Percentiles rank a stretch among this genome's conserved stretches.
These are phyloP conservation scores for Lerista edwardsae DNA, from an alignment of 2,797 vertebrate species.

Conservation along the genomic window DNA sequence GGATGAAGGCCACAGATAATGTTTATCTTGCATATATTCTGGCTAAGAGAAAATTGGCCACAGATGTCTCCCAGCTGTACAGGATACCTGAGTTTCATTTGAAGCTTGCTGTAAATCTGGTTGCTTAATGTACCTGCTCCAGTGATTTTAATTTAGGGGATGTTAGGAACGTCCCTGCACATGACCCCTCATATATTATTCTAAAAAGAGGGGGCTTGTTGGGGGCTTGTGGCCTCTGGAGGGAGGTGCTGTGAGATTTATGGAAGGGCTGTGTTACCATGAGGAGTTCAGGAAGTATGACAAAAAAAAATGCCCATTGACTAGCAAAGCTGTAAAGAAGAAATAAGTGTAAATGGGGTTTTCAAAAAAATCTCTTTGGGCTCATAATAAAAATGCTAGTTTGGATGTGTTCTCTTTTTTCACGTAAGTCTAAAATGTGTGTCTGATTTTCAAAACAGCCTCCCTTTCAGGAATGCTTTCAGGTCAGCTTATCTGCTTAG, in stretches of 20 bases:
- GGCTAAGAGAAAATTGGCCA: constrained; percentile 59
- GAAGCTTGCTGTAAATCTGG: constrained; percentile 62
- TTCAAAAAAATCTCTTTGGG: constrained; percentile 6
- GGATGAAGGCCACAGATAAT: constrained; percentile 11
- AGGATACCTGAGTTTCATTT: constrained; percentile 60
- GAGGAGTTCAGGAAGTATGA: constrained; percentile 32
- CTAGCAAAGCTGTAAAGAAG: constrained; percentile 58
- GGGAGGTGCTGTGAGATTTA: constrained; percentile 54
- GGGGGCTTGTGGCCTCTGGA: constrained; percentile 31
- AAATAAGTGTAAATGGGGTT: constrained; percentile 41
- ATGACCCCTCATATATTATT: constrained; percentile 61
- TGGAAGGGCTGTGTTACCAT: constrained; percentile 50
- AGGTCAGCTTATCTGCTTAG: neutral
- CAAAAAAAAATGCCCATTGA: constrained; percentile 62
- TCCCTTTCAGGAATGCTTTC: neutral
- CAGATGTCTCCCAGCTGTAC: constrained; percentile 63
- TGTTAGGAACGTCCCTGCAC: constrained; percentile 46
- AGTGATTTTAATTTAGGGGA: constrained; percentile 62
- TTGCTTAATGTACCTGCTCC: constrained; percentile 59
- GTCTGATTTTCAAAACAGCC: neutral
- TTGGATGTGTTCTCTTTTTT: constrained; percentile 15
- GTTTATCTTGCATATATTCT: constrained; percentile 52
- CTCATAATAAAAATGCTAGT: constrained; percentile 29
- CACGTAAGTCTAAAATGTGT: neutral
- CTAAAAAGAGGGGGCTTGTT: constrained; percentile 29